Evolutionary conservation across 2,888 invertebrate species (phyloP), one percentile per base, ranked within the genome.

Genomic region (Stratiomys singularior): DNA sequence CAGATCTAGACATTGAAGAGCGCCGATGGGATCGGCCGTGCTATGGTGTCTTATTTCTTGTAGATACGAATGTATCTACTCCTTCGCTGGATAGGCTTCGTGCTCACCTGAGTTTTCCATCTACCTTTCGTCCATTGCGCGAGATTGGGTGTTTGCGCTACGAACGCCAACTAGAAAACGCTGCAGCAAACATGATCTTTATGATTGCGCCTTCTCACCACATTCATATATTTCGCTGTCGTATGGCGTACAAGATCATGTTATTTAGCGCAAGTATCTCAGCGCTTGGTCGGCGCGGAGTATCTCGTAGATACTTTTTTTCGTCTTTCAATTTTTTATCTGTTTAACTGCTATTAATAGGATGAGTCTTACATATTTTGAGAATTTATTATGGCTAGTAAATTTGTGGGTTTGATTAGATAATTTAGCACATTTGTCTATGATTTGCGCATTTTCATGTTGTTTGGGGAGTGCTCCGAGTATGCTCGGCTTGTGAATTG

Each of bases 41-140:
- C 23, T 37, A 9, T 37, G 71, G 72, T 72, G 52, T 72, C 58
- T 72, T 72, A 72, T 72, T 72, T 72, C 72, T 58, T 72, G 72
- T 72, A 56, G 60, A n/a, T 74, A 74, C 74, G 60, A 74, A 21
- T 72, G 56, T 66, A 66, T 66, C n/a, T n/a, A n/a, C n/a, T 37
- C 9, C 37, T 37, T 69, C 69, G n/a, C 25, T 47, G 69, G 69
- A 28, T 72, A 27, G 52, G 18, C 28, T 52, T 72, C 71, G 56
- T 72, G 66, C 18, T 66, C 66, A 66, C 66, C 66, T 66, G 66
- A 66, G 66, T 25, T 66, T 44, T 63, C 28, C 25, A 37, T 27
- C 37, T 66, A 25, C 66, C 13, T 44, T 47, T 46, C 60, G 18
- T 4, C 7, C 25, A 60, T 11, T 21, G 5, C 69, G 18, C 64